Evolutionary conservation across 2,113 vertebrate species (phyloP), one percentile per base, ranked within the genome.

Genomic region (Mirounga angustirostris): DNA sequence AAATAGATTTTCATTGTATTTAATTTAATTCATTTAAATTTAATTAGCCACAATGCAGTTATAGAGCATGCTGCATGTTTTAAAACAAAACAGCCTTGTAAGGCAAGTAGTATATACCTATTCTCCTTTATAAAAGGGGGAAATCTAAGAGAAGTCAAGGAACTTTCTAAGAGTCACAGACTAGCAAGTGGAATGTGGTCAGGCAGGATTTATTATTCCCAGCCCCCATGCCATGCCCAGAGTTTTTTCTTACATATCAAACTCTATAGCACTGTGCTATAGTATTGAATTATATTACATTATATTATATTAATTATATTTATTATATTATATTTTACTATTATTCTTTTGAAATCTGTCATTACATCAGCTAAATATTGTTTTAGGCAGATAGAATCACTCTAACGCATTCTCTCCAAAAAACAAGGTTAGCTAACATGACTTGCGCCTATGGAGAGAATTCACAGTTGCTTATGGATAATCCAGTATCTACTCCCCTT

Each of bases 1-100:
- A 84, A 87, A 4, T 52, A 73, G 67, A 16, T 61, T 26, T 92
- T n/a, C 5, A 91, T 91, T 78, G 63, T 40, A 26, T 94, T 90
- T 81, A 78, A 63, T 80, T 71, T 79, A 93, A 80, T 65, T 63
- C 16, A 89, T 80, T 93, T 91, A 80, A 73, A 58, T 93, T 22
- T 82, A 81, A 95, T 65, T 89, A 63, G 19, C 54, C 52, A 33
- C 10, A 13, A 15, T 33, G 33, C 18, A 94, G 6, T 78, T 88
- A 56, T 12, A 52, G 11, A 28, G 3, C 33, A 73, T 15, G 4
- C 30, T 73, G 33, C 26, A 67, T 28, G 30, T 43, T 19, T 61
- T 69, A 78, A 81, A 30, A 73, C 21, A 61, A 79, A 84, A 50
- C 3, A 86, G 5, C 15, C 16, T 63, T 83, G 30, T 82, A 91